Base-by-base conservation (phyloP, 2,888 invertebrate species). In the Oscheius sp. region DNA sequence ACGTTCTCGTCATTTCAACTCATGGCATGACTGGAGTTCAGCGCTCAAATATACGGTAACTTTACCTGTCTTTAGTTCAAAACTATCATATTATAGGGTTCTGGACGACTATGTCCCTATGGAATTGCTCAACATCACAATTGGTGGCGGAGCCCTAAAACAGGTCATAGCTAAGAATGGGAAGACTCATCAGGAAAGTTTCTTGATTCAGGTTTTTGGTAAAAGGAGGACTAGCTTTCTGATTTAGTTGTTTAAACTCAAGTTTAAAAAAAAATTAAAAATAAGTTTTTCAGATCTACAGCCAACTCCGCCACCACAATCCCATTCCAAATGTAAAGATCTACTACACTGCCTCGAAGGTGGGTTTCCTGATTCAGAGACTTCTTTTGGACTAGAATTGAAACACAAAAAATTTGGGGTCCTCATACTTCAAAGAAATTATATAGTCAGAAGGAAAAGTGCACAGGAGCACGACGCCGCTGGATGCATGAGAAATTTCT, bases 61-160 rank as follows among this genome's bases (percentile, higher is more conserved):
- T 13, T 33, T 60, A 13, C 7, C n/a, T n/a, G 11, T 32, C n/a
- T 13, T 21, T 37, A 53, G 35, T n/a, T 32, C 10, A 55, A 35
- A 51, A 51, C 11, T 32, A 48, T 11, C 2, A 3, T 1, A 29
- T 60, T 32, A 75, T 50, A 80, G 83, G 70, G 70, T 79, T 1
- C 50, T 85, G 33, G 85, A 85, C 37, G 83, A 85, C 50, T 82
- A 77, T 65, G 48, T 85, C 10, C 79, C 82, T n/a, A 84, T 84
- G 82, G 80, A 82, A 53, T 59, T 82, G 51, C 68, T 84, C 51
- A 78, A 82, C 13, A 80, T 70, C 11, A 85, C 84, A 1, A 65
- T 84, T 9, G 83, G 84, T 10, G 76, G 76, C 50, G 85, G 85
- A n/a, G 82, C 85, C 1, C 70, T 82, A 9, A 82, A 81, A 70